Conservation (phyloP, 2,113 vertebrate species). For the Microcebus murinus region DNA sequence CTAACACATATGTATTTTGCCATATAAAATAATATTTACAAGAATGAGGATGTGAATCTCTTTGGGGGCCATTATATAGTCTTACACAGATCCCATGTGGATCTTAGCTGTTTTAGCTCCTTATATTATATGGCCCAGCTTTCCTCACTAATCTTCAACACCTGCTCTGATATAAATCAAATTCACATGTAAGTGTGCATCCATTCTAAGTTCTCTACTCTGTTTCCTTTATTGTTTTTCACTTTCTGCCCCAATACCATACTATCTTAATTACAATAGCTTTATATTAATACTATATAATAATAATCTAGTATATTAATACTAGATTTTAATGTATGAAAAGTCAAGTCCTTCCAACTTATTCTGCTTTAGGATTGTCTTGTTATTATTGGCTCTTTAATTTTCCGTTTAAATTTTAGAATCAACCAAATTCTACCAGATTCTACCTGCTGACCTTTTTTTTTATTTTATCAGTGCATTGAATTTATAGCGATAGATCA, state of each 20-base stretch:
- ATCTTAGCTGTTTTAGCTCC: not conserved
- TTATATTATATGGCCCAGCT: not conserved
- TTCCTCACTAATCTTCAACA: not conserved
- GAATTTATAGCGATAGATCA: not conserved
- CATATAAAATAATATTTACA: not conserved
- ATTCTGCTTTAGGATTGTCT: not conserved
- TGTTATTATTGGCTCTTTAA: not conserved
- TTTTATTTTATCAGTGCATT: not conserved
- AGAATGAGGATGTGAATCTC: not conserved
- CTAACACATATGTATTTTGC: not conserved
- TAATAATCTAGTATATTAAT: not conserved
- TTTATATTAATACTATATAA: not conserved
- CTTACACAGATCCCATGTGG: not conserved
- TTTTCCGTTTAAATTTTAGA: constrained; percentile 45
- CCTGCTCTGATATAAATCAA: not conserved
- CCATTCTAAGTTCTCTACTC: not conserved
- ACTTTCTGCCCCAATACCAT: not conserved
- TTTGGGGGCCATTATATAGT: not conserved
- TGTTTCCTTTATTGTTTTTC: not conserved
- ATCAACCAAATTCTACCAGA: constrained; percentile 10
- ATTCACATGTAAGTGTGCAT: not conserved
- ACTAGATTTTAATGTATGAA: not conserved
- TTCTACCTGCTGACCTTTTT: not conserved
- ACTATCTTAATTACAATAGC: not conserved
- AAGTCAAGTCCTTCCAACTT: not conserved